A percentile compares a stretch with the other conserved stretches of the same genome.
phyloP scores from a whole-genome alignment of 2,113 vertebrate species.

The Pteropus alecto region DNA sequence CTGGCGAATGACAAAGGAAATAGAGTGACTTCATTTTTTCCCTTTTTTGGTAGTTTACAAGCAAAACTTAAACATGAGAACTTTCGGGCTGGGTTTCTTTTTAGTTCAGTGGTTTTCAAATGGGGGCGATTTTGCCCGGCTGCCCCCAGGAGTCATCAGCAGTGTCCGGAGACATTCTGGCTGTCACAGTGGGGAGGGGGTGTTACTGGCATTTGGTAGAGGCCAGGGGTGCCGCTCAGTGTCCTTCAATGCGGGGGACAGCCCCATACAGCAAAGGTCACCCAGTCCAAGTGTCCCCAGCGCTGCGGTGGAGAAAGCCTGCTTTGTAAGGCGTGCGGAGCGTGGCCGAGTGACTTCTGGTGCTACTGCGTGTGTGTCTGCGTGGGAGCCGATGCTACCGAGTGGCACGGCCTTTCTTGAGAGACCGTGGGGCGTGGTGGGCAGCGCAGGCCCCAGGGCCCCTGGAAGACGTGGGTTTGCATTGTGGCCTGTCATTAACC shows the following conservation, averaged over 20 bases:
- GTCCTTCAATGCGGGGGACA: rapidly evolving
- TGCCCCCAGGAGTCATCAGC: not conserved
- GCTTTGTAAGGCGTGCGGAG: rapidly evolving
- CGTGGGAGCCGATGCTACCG: rapidly evolving
- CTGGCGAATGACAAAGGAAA: not conserved
- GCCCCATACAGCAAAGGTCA: rapidly evolving
- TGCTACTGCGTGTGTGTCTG: rapidly evolving
- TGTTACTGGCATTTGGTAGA: not conserved
- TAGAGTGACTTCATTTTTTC: not conserved
- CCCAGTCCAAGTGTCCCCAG: rapidly evolving
- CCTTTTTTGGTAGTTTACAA: not conserved
- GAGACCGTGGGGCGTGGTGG: not conserved
- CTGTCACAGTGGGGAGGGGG: rapidly evolving
- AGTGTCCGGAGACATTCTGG: not conserved
- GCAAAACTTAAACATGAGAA: not conserved
- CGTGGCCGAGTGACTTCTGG: not conserved
- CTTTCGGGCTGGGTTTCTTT: not conserved
- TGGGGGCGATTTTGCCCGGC: not conserved
- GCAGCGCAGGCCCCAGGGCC: not conserved
- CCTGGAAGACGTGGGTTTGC: not conserved
- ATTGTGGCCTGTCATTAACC: not conserved
- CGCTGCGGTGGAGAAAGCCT: rapidly evolving
- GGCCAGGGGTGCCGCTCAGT: rapidly evolving
- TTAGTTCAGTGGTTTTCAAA: not conserved
- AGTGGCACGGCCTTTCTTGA: too few species aligned